Evolutionary conservation across 37 sponge, comb jelly and placozoan genomes (phyloP).

Genomic region (Diacarnus erythraeanus): DNA sequence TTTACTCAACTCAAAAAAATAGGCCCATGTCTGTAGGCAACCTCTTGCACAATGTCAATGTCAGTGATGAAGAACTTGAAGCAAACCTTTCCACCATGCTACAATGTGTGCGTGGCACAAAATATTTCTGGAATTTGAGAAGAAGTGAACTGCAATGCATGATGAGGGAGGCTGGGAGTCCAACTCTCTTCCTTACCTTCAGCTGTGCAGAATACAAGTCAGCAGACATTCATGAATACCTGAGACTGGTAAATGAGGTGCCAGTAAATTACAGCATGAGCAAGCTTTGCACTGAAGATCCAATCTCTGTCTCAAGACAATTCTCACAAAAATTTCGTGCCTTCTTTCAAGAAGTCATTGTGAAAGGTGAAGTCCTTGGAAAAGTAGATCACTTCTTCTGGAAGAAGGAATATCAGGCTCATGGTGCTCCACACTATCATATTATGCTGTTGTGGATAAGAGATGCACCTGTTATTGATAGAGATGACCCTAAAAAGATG

Average conservation of each 20-base stretch:
- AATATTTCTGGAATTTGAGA: conserved; percentile 50
- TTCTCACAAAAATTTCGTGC: conserved; percentile 32
- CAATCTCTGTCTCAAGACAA: conserved; percentile 39
- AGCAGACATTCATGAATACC: conserved; percentile 15
- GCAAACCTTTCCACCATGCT: conserved; percentile 20
- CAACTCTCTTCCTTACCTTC: conserved; percentile 32
- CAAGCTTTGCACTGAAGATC: conserved; percentile 61
- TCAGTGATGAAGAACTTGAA: no score
- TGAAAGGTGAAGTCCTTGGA: conserved; percentile 39
- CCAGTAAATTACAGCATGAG: no score
- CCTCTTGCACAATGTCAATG: neutral
- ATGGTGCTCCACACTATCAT: conserved; percentile 63
- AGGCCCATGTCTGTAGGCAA: conserved; percentile 6
- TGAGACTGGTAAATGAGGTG: conserved; percentile 44
- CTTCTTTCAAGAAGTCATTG: conserved; percentile 23
- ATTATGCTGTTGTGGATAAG: conserved; percentile 36
- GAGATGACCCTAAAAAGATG: neutral
- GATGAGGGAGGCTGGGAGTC: conserved; percentile 27
- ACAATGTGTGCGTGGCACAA: conserved; percentile 40
- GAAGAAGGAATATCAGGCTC: conserved; percentile 18
- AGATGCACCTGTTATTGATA: conserved; percentile 48
- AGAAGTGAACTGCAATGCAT: conserved; percentile 35
- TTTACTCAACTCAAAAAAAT: conserved; percentile 14
- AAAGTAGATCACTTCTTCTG: conserved; percentile 42
- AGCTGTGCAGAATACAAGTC: conserved; percentile 26